Evolutionary conservation across 2,113 vertebrate genomes (phyloP).

Genomic region (Cynopterus brachyotis): DNA sequence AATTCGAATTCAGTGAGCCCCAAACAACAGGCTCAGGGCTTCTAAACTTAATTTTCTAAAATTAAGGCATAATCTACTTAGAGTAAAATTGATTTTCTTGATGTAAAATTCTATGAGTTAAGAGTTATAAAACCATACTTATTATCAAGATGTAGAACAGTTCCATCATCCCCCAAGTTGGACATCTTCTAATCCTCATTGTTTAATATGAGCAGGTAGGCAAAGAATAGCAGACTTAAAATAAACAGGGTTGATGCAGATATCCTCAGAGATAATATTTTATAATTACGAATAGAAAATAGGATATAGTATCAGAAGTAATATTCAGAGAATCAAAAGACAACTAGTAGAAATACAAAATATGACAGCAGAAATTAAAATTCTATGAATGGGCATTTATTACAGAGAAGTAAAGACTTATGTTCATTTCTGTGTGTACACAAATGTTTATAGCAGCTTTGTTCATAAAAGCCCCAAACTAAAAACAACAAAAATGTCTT

Average conservation of each 20-base stretch:
- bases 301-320: not conserved
- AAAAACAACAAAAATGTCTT: not conserved
- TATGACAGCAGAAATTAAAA: not conserved
- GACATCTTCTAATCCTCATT: not conserved
- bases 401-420: too few species aligned
- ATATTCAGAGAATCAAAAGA: not conserved
- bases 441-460: too few species aligned
- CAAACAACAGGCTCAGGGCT: not conserved
- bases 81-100: not conserved
- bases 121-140: not conserved
- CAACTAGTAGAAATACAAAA: not conserved
- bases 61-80: not conserved
- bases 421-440: too few species aligned
- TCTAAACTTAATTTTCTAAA: not conserved
- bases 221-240: not conserved
- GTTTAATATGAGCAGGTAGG: not conserved
- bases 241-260: not conserved
- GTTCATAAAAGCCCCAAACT: too few species aligned
- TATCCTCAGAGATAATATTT: not conserved
- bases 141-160: not conserved
- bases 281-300: not conserved
- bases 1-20: not conserved
- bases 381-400: not conserved
- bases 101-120: not conserved
- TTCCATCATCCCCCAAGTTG: not conserved